Evolutionary conservation across 2,888 invertebrate genomes (phyloP).

Genomic region (Calameuta idolon): DNA sequence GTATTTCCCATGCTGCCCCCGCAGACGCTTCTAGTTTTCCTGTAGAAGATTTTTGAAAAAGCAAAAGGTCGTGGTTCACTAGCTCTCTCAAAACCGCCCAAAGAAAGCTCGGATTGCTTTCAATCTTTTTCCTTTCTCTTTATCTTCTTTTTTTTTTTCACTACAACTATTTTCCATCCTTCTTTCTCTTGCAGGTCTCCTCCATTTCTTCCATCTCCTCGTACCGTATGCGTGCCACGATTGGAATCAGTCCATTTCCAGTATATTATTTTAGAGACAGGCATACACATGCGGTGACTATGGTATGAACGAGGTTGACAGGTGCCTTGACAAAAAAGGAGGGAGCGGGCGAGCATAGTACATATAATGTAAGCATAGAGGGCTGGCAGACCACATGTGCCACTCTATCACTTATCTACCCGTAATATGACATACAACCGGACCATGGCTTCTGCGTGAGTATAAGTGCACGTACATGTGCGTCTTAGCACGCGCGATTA

Average conservation of each 20-base stretch:
- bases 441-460: constrained; percentile 28
- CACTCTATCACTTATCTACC: constrained; percentile 61
- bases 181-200: constrained; percentile 28
- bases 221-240: constrained; percentile 52
- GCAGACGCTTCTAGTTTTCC: not conserved
- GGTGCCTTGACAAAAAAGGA: constrained; percentile 61
- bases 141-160: not conserved
- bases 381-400: constrained; percentile 65
- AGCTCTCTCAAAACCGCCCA: not conserved
- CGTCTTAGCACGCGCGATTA: constrained; percentile 12
- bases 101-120: not conserved
- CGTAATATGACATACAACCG: constrained; percentile 55
- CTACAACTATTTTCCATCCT: constrained; percentile 7
- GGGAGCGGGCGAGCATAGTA: constrained; percentile 36
- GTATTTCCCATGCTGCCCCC: not conserved
- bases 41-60: not conserved
- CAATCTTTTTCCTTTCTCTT: not conserved
- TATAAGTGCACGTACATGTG: constrained; percentile 7
- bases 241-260: constrained; percentile 50
- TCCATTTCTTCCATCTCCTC: constrained; percentile 42
- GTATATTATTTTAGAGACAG: constrained; percentile 59
- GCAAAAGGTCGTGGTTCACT: not conserved
- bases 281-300: constrained; percentile 52
- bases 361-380: constrained; percentile 60
- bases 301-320: constrained; percentile 61